Base-by-base conservation (phyloP, 1,140 invertebrate genomes). In the Saccostrea echinata region DNA sequence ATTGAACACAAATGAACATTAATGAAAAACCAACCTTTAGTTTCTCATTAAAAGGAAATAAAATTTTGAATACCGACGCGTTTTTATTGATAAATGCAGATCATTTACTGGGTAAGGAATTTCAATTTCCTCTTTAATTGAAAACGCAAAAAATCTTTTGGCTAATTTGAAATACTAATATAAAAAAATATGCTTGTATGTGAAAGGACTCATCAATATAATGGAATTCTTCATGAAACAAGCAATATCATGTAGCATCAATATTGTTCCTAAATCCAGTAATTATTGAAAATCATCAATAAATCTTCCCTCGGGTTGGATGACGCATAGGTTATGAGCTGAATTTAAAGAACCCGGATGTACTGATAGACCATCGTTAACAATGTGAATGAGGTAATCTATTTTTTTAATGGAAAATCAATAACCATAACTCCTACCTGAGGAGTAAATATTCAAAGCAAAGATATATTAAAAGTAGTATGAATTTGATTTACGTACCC, bases 261-360 rank as follows among this genome's bases (percentile, higher is more conserved):
- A 33, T 3, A 76, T 16, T 33, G 68, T 33, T 33, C 68, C 24
- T 76, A 8, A 76, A 30, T 30, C 68, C 24, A 76, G 68, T 30
- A 76, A 76, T 76, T 27, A 35, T 33, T 27, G 27, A 30, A 76
- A 76, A 76, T 30, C 12, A 76, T 76, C 68, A 76, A 35, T 76
- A 76, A 27, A 76, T 61, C 68, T 33, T 30, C 68, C 30, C 68
- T 13, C 16, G 4, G 68, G 30, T 12, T 12, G 0, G 18, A 61
- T 61, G 55, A 61, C 55, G n/a, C 18, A 6, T 61, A 21, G 30
- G 68, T 76, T 43, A 16, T 30, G 24, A 76, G 30, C 68, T 76
- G 24, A 33, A 9, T 76, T 76, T 16, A 27, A 76, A 76, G 68
- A 76, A 30, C 68, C 27, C 68, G 30, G 68, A 76, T 33, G 68